phyloP scores from a whole-genome alignment of 2,113 vertebrate genomes.

The Chloroceryle aenea region DNA sequence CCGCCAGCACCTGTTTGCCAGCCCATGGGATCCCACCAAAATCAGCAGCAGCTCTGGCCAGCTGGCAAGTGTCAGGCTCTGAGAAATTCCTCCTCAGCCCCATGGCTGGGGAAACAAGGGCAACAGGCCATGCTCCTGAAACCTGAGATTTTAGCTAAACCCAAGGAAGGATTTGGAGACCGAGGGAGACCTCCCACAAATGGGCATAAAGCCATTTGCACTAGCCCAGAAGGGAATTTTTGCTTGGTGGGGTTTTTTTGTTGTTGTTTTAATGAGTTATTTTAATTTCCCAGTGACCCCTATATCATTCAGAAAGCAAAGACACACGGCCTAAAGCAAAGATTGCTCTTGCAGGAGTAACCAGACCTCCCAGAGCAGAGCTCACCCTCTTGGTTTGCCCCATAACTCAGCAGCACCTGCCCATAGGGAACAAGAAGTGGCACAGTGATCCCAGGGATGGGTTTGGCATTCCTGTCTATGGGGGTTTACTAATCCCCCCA shows the following conservation, averaged over 20 bases:
- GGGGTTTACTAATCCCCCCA: neutral
- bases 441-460: neutral
- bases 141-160: slow-evolving; percentile 3
- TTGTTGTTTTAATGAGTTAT: neutral
- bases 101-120: neutral
- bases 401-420: rapidly evolving
- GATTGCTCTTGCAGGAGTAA: neutral
- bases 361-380: neutral
- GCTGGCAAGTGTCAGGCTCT: neutral
- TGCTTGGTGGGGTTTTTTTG: too few species aligned
- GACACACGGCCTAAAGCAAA: neutral
- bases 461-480: rapidly evolving
- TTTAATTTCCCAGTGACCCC: neutral
- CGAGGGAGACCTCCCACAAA: neutral
- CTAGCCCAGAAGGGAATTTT: neutral
- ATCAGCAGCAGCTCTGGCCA: neutral
- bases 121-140: neutral
- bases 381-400: neutral
- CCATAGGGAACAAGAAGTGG: neutral
- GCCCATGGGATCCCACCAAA: neutral
- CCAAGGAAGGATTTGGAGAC: neutral
- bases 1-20: neutral
- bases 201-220: rapidly evolving
- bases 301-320: neutral
- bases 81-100: neutral